A percentile compares a stretch with the other conserved stretches of the same genome.
These are phyloP conservation scores for Myrmophylax atrothorax DNA, from an alignment of 2,113 vertebrate species.

Conservation along the genomic window DNA sequence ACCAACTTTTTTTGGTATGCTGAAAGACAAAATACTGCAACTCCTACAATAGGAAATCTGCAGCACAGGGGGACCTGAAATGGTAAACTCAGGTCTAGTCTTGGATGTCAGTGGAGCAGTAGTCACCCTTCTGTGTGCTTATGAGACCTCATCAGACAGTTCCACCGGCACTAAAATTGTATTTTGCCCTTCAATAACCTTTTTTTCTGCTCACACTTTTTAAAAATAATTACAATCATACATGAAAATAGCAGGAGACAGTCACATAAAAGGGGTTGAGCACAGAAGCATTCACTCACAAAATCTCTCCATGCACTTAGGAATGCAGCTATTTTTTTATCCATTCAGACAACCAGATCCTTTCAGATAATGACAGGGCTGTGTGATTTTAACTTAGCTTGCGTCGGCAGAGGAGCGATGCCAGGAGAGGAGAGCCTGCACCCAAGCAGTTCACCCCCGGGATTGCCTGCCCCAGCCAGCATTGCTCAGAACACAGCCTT, in stretches of 20 bases:
- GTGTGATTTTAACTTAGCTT: background rate
- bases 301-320: background rate
- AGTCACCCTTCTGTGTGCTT: background rate
- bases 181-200: background rate
- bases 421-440: accelerated
- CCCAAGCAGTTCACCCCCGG: accelerated
- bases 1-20: background rate
- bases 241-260: background rate
- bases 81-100: background rate
- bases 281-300: background rate
- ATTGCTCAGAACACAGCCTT: background rate
- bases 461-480: background rate
- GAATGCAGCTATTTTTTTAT: background rate
- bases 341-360: background rate
- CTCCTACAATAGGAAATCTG: background rate
- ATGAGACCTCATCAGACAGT: background rate
- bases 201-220: background rate
- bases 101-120: background rate
- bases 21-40: background rate
- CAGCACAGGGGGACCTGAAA: background rate
- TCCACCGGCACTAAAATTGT: background rate
- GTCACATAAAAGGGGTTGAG: background rate
- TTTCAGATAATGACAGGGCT: background rate
- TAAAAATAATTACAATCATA: background rate
- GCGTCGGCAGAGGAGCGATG: accelerated